Evolutionary conservation across 2,113 vertebrate species (phyloP).

Genomic region (Electrona antarctica): DNA sequence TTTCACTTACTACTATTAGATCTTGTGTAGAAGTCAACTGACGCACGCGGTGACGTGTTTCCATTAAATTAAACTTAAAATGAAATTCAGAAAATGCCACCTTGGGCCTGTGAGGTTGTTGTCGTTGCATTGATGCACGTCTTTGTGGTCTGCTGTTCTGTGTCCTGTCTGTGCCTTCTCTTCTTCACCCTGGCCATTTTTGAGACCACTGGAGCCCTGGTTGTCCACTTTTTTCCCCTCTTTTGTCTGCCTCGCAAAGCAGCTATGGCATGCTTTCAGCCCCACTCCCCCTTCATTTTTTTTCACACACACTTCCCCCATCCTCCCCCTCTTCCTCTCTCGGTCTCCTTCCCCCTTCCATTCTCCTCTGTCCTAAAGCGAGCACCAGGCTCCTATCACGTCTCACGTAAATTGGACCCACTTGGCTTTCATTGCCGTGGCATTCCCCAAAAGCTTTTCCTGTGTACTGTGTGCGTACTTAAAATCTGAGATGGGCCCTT

Average conservation of each 20-base stretch:
- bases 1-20: constrained; percentile 19
- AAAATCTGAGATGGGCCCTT: constrained; percentile 4
- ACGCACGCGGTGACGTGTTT: background rate
- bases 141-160: constrained; percentile 3
- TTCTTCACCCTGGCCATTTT: constrained; percentile 28
- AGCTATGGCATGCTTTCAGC: constrained; percentile 50
- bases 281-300: constrained; percentile 57
- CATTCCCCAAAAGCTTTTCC: constrained; percentile 14
- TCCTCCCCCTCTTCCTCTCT: constrained; percentile 26
- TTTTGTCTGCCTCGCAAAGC: constrained; percentile 54
- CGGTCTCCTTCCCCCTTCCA: constrained; percentile 52
- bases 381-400: constrained; percentile 32
- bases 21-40: background rate
- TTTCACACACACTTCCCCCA: constrained; percentile 56
- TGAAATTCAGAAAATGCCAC: constrained; percentile 2
- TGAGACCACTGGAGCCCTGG: constrained; percentile 34
- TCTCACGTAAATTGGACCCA: constrained; percentile 35
- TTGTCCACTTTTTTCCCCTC: constrained; percentile 30
- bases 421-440: constrained; percentile 22
- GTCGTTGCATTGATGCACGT: background rate
- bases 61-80: background rate
- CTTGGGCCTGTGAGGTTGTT: background rate
- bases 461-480: background rate
- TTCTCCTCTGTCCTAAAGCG: constrained; percentile 34
- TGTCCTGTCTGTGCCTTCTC: background rate